Evolutionary conservation across 1,140 invertebrate species (phyloP), one percentile per base, ranked within the genome.

Genomic region (Alviniconcha marisindica): DNA sequence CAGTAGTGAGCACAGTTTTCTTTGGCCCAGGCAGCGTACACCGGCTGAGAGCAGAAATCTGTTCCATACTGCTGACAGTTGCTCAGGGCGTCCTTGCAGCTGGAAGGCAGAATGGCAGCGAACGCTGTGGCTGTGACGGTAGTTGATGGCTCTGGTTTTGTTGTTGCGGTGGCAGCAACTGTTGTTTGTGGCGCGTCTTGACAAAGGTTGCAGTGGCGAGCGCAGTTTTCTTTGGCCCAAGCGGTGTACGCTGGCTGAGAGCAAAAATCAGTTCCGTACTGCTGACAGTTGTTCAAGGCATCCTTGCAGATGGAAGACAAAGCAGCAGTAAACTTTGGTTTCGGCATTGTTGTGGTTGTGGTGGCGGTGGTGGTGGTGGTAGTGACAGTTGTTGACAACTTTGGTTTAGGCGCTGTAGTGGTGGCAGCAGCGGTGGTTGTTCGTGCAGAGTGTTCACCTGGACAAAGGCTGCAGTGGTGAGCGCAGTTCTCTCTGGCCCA

Each of bases 401-500:
- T 28, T n/a, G 21, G 77, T 48, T 48, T 48, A 79, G 1, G 48
- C 14, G 12, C 1, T 14, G n/a, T 69, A 14, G 69, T 71, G 18
- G 69, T 36, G 1, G 33, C 38, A 33, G 69, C 69, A 36, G 33
- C 7, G 7, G 69, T 36, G 33, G 33, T 36, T 28, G 10, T 36
- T 38, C n/a, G n/a, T 31, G 33, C 31, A 38, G 31, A 0, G 18
- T 28, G n/a, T 4, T 38, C 36, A 36, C 18, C 31, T 18, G 28
- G n/a, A 38, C 69, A 71, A 18, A 71, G 2, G 7, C 54, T 54
- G 44, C 81, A 83, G 28, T 36, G 66, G 12, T 54, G 82, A 24
- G 63, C 60, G 44, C 84, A 83, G 79, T 83, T 83, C 7, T 69
- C 44, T n/a, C 15, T 33, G 2, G 84, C 77, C 82, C 81, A 85